These are phyloP conservation scores for Ylistrum balloti DNA, from an alignment of 1,140 invertebrate species.

Conservation along the genomic window DNA sequence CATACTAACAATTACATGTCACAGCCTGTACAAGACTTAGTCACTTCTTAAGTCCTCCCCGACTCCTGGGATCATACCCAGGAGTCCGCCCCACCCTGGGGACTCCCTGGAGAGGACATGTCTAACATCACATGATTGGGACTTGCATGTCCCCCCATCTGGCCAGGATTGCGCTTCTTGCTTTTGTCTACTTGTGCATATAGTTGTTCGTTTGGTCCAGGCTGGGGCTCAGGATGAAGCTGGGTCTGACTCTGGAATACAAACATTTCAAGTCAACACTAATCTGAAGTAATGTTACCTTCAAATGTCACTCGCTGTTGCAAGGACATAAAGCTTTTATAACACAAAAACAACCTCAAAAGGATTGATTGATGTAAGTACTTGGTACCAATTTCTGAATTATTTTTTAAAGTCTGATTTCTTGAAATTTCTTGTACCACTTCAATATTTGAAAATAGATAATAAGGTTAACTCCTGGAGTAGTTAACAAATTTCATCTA, in stretches of 20 bases:
- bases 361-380: no score
- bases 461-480: no score
- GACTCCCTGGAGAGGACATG: slow-evolving; percentile 55
- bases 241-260: neutral
- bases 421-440: no score
- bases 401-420: no score
- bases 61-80: slow-evolving; percentile 68
- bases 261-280: no score
- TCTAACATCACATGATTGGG: slow-evolving; percentile 63
- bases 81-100: slow-evolving; percentile 73
- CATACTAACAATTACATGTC: neutral
- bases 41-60: neutral
- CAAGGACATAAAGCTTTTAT: no score
- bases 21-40: neutral
- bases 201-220: slow-evolving; percentile 67
- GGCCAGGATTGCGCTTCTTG: slow-evolving; percentile 64
- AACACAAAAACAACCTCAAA: no score
- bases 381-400: no score
- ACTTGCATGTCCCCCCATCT: slow-evolving; percentile 49
- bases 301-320: no score
- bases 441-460: no score
- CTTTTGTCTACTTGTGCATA: slow-evolving; percentile 78
- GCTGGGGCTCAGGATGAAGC: slow-evolving; percentile 47
- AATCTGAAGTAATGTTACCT: no score
- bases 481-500: no score